Base-by-base conservation (phyloP, 1,140 invertebrate species). In the Zophobas atratus region DNA sequence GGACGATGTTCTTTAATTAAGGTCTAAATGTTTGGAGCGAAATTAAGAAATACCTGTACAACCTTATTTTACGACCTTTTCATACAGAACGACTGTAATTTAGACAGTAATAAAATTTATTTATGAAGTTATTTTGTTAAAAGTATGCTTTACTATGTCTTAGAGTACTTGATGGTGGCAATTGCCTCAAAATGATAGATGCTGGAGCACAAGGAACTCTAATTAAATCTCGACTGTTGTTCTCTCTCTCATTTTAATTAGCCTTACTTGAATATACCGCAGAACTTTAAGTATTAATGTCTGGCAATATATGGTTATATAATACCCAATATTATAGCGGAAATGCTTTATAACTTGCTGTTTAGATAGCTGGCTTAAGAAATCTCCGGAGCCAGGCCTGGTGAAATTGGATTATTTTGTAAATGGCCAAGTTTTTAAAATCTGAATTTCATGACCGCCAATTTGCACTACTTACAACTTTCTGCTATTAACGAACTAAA, bases 241-340 rank as follows among this genome's bases (percentile, higher is more conserved):
- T 76, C 75, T 79, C 78, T 79, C 78, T 73, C 75, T 77, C 78
- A 67, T 79, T 79, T 79, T 79, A 79, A 79, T 79, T 79, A 79
- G 75, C 75, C 78, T 57, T 77, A 79, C 78, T 79, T 79, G 78
- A 79, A 79, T 79, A 79, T 72, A 79, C 78, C 78, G 71, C 78
- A 79, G 63, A 79, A 79, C 78, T 79, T 79, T 79, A 79, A 79
- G 70, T 79, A 79, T 79, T 79, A 79, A 79, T 79, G 77, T 70
- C 75, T 79, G 51, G 77, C 77, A 79, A 79, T 79, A 79, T 79
- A 79, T 79, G 73, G 70, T 79, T 79, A 79, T 79, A 79, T 79
- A 70, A 79, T 79, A 77, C 71, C 70, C 67, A 51, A 79, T 77
- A 79, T 79, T 79, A 70, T 74, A 79, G 55, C 75, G 71, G 78